Evolutionary conservation across 2,888 invertebrate genomes (phyloP).

Genomic region (Campaea margaritaria): DNA sequence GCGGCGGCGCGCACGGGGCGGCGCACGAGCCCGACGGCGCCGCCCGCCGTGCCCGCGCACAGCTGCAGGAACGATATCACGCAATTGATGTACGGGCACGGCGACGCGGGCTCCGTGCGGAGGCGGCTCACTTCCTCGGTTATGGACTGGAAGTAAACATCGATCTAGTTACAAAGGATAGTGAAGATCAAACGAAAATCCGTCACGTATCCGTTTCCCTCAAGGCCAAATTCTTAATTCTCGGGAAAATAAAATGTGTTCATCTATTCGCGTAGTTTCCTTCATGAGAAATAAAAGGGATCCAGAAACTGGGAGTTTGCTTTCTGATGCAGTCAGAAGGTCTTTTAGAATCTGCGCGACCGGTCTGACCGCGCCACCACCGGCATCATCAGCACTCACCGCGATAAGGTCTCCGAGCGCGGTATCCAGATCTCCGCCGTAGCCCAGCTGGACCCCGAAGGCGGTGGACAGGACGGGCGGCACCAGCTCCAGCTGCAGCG

Average conservation of each 20-base stretch:
- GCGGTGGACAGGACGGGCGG: conserved; percentile 63
- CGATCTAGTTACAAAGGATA: no score
- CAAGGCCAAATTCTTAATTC: no score
- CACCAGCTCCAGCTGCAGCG: conserved; percentile 56
- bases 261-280: no score
- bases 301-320: no score
- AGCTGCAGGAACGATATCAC: conserved; percentile 51
- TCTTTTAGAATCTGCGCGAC: no score
- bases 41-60: conserved; percentile 41
- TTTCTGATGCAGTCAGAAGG: no score
- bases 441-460: conserved; percentile 58
- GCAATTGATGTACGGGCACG: conserved; percentile 43
- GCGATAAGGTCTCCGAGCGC: conserved; percentile 67
- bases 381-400: conserved; percentile 49
- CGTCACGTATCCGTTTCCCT: no score
- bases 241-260: no score
- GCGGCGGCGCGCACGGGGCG: conserved; percentile 62
- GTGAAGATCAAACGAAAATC: no score
- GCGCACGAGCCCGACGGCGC: conserved; percentile 50
- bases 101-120: conserved; percentile 2
- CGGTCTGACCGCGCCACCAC: no score
- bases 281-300: no score
- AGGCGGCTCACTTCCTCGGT: conserved; percentile 33
- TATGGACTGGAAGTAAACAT: conserved; percentile 17
- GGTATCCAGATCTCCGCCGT: conserved; percentile 62